A percentile compares a stretch with the other conserved stretches of the same genome.
Conservation (phyloP, 2,113 vertebrate genomes). For the Ochotona curzoniae region DNA sequence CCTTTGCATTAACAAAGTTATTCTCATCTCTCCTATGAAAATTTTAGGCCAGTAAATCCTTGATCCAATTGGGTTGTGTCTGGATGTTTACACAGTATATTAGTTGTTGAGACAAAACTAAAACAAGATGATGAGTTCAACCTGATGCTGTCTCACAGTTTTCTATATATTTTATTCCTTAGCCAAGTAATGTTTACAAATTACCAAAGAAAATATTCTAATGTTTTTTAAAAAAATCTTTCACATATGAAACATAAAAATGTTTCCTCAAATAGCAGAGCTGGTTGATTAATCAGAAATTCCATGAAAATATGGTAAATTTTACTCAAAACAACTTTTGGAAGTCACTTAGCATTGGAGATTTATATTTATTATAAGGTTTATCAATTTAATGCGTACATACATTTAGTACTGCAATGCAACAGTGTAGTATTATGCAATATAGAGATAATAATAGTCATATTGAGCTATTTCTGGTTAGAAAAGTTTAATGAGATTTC, state of each 20-base stretch:
- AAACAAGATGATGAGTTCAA: not conserved
- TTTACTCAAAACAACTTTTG: not conserved
- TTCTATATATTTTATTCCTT: not conserved
- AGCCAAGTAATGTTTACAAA: not conserved
- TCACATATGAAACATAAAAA: too few species aligned
- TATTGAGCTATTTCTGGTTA: not conserved
- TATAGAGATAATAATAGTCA: not conserved
- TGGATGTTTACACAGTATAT: not conserved
- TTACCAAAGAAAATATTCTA: not conserved
- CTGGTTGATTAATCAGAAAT: not conserved
- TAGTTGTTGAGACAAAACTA: not conserved
- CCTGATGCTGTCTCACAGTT: not conserved
- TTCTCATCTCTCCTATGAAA: not conserved
- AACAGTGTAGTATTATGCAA: not conserved
- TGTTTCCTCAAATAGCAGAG: not conserved
- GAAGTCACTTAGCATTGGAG: not conserved
- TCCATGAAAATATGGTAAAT: not conserved
- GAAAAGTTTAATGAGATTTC: not conserved
- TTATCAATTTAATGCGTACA: not conserved
- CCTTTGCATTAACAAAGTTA: not conserved
- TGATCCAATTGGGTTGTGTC: not conserved
- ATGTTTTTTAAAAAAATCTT: not conserved
- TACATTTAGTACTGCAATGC: not conserved
- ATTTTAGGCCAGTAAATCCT: not conserved
- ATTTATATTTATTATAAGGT: not conserved